A percentile compares a stretch with the other conserved stretches of the same genome.
These are phyloP conservation scores for Pelusios castaneus DNA, from an alignment of 2,113 vertebrate genomes.

Conservation along the genomic window DNA sequence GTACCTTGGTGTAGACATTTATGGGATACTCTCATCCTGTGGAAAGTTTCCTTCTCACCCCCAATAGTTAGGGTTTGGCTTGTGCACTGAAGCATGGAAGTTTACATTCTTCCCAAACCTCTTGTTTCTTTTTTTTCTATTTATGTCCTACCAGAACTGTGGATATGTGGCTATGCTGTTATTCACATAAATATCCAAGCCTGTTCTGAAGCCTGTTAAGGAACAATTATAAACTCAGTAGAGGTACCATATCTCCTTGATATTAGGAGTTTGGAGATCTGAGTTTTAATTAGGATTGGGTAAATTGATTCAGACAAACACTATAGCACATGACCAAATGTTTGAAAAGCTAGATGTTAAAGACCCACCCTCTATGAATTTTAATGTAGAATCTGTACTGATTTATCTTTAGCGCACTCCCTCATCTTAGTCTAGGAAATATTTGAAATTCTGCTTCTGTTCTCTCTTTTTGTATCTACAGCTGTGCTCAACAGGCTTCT, in stretches of 20 bases:
- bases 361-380: conserved; percentile 31
- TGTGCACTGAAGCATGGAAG: rapidly evolving
- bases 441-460: conserved; percentile 11
- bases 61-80: not conserved
- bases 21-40: not conserved
- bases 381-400: conserved; percentile 24
- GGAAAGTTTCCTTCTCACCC: not conserved
- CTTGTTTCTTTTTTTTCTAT: not conserved
- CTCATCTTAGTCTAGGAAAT: not conserved
- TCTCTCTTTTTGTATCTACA: not conserved
- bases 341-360: not conserved
- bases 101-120: not conserved
- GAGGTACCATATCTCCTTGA: not conserved
- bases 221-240: not conserved
- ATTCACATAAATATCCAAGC: not conserved
- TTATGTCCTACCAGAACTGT: not conserved
- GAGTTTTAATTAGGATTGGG: conserved; percentile 58
- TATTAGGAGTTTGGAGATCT: not conserved
- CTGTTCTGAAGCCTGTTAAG: rapidly evolving
- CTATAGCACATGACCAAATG: conserved; percentile 26
- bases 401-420: conserved; percentile 56
- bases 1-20: too few relatives aligned
- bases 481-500: not conserved
- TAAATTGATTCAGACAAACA: conserved; percentile 59
- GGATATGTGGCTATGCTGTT: not conserved